These are phyloP conservation scores for Gymnothorax reevesii DNA, from an alignment of 2,797 vertebrate species.

Conservation along the genomic window DNA sequence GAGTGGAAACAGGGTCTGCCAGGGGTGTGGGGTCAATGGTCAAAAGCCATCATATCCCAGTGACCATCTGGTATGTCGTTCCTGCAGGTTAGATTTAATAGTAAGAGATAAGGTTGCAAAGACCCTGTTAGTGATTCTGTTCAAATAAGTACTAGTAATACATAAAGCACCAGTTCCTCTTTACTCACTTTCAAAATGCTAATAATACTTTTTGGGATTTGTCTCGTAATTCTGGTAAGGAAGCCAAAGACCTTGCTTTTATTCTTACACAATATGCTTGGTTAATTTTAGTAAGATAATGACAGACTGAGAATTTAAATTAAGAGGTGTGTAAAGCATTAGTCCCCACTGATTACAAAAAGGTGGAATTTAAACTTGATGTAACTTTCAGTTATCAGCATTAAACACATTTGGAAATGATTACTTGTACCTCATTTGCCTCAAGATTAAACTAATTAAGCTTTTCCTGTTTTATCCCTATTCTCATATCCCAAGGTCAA, in stretches of 20 bases:
- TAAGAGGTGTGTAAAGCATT: neutral
- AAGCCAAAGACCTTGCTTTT: neutral
- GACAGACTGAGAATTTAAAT: neutral
- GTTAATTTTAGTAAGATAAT: neutral
- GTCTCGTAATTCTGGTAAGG: neutral
- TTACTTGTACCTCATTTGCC: no score
- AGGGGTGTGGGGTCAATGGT: slow-evolving; percentile 4
- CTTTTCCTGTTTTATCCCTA: no score
- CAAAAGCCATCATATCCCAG: slow-evolving; percentile 7
- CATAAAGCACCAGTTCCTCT: neutral
- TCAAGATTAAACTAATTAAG: no score
- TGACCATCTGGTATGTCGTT: slow-evolving; percentile 4
- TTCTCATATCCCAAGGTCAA: no score
- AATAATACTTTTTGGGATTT: neutral
- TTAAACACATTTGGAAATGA: no score
- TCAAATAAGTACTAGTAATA: neutral
- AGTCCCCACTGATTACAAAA: neutral
- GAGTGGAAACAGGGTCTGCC: neutral
- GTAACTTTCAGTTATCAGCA: no score
- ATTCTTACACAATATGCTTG: neutral
- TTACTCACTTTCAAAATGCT: neutral
- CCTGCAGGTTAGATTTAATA: neutral
- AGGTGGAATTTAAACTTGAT: neutral
- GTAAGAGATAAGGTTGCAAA: slow-evolving; percentile 10
- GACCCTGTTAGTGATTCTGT: neutral